Evolutionary conservation across 2,797 vertebrate genomes (phyloP).

Genomic region (Australoheros facetus): DNA sequence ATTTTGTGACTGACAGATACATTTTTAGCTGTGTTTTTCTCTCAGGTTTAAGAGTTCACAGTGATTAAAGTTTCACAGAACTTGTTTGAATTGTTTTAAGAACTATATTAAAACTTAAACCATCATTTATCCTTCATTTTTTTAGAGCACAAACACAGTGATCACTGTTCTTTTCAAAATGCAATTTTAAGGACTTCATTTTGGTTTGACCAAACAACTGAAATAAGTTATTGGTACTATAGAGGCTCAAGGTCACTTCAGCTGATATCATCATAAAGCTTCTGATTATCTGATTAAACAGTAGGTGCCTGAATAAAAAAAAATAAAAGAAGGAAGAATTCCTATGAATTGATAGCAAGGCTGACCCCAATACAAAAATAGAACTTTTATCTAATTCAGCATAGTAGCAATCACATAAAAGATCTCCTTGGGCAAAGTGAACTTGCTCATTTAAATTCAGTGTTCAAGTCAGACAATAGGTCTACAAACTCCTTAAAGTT

Average conservation of each 20-base stretch:
- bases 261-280: no score
- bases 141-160: neutral
- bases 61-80: slow-evolving; percentile 21
- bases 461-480: neutral
- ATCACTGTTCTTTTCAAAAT: neutral
- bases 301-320: no score
- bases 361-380: slow-evolving; percentile 8
- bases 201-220: neutral
- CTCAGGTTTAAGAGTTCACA: slow-evolving; percentile 37
- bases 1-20: slow-evolving; percentile 52
- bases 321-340: no score
- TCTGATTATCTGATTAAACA: no score
- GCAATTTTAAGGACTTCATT: neutral
- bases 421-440: slow-evolving; percentile 19
- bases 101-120: slow-evolving; percentile 8
- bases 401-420: slow-evolving; percentile 1
- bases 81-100: slow-evolving; percentile 43
- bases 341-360: neutral
- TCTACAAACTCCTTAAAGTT: neutral
- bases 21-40: slow-evolving; percentile 40
- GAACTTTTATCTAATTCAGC: neutral
- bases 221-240: neutral
- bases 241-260: no score
- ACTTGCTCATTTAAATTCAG: neutral
- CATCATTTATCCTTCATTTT: neutral